Base-by-base conservation (phyloP, 2,113 vertebrate genomes). In the Heterochromis multidens region DNA sequence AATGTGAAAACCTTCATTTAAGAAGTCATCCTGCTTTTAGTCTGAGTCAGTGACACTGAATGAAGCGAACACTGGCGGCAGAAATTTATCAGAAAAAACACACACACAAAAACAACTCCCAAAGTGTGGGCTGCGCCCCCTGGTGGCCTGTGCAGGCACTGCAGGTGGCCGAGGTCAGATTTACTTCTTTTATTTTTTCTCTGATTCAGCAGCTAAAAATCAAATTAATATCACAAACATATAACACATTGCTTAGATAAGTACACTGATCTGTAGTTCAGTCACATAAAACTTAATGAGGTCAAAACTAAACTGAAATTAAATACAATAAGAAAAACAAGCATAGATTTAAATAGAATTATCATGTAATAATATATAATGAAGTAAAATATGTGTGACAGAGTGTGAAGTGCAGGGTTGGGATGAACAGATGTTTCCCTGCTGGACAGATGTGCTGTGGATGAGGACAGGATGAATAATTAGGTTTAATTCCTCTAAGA, bases 221-320 rank as follows among this genome's bases (percentile, higher is more conserved):
- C n/a, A n/a, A 0, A 63, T 35, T 4, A 0, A 35, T 10, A 35
- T 21, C n/a, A n/a, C n/a, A 0, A 63, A 63, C 61, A 37, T 0
- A 63, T 35, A 63, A 37, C 19, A 63, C 19, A 37, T n/a, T n/a
- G n/a, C n/a, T n/a, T n/a, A n/a, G 31, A 37, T 0, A 37, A 6
- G 61, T 63, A 2, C 27, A 31, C 27, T 3, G 27, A 8, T 19
- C 59, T 61, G 59, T 29, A 31, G 19, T 4, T 63, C 6, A 6
- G 11, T n/a, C n/a, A 37, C 21, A 13, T 11, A 37, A 37, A 37
- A 37, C 11, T 3, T 31, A n/a, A 37, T 1, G 19, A 63, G 33
- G 61, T 37, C 4, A 63, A 63, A 23, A 6, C 61, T 63, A 14
- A 63, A 63, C 21, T 7, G 61, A n/a, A n/a, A 63, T 35, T 37